These are phyloP conservation scores for Microctonus aethiopoides DNA, from an alignment of 2,888 invertebrate genomes.

Conservation along the genomic window DNA sequence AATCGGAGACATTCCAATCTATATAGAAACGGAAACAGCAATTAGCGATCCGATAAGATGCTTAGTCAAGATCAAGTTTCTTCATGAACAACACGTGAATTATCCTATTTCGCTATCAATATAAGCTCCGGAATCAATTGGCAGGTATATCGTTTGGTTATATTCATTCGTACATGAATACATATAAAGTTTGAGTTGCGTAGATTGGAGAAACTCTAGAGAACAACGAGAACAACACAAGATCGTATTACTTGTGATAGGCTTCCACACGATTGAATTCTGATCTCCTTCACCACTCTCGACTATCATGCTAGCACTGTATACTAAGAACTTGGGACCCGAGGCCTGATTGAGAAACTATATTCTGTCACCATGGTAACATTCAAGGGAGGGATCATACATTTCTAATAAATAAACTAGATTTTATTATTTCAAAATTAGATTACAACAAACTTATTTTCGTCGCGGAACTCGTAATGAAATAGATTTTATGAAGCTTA, in stretches of 20 bases:
- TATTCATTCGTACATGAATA: conserved; percentile 12
- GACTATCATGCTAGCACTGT: not conserved
- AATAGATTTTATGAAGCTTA: not conserved
- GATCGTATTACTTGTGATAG: conserved; percentile 50
- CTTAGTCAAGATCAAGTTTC: not conserved
- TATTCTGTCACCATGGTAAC: not conserved
- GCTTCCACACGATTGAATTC: conserved; percentile 53
- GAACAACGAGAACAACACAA: not conserved
- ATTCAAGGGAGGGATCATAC: not conserved
- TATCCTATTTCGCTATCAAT: not conserved
- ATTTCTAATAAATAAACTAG: not conserved
- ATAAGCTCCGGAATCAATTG: not conserved
- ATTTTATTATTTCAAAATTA: not conserved
- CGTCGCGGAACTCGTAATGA: not conserved
- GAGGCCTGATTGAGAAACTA: not conserved
- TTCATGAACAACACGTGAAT: not conserved
- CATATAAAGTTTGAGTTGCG: not conserved
- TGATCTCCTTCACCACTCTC: not conserved
- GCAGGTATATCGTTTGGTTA: not conserved
- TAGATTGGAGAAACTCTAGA: not conserved
- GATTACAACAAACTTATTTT: not conserved
- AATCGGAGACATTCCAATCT: not conserved
- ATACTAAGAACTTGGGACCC: not conserved
- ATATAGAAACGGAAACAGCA: not conserved
- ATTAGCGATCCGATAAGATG: not conserved